These are phyloP conservation scores for Musca domestica DNA, from an alignment of 1,140 invertebrate genomes.

Conservation along the genomic window DNA sequence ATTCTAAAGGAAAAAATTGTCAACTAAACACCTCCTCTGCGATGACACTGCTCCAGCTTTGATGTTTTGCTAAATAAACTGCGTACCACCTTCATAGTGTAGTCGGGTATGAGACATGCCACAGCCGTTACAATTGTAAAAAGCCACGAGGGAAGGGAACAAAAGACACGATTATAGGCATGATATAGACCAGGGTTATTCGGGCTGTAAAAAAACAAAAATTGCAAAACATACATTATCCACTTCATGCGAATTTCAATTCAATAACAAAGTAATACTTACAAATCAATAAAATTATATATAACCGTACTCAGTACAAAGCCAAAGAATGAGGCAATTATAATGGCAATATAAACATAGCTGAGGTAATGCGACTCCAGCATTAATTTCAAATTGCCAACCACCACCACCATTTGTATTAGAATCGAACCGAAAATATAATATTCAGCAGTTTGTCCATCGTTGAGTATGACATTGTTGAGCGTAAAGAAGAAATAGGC, in stretches of 20 bases:
- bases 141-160: slow-evolving; percentile 62
- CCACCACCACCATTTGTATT: slow-evolving; percentile 56
- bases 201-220: slow-evolving; percentile 49
- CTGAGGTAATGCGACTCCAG: slow-evolving; percentile 66
- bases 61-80: not conserved
- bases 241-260: no score
- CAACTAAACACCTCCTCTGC: no score
- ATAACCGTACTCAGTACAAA: slow-evolving; percentile 59
- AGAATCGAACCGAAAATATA: slow-evolving; percentile 57
- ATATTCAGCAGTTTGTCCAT: slow-evolving; percentile 51
- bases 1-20: no score
- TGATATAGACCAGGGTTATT: slow-evolving; percentile 61
- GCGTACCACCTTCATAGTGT: not conserved
- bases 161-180: slow-evolving; percentile 61
- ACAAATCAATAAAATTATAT: slow-evolving; percentile 61
- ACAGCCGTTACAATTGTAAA: slow-evolving; percentile 59
- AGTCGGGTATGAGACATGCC: slow-evolving; percentile 55
- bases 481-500: slow-evolving; percentile 45
- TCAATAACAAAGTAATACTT: slow-evolving; percentile 39
- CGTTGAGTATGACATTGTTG: slow-evolving; percentile 49
- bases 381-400: slow-evolving; percentile 61
- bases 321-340: slow-evolving; percentile 59
- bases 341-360: slow-evolving; percentile 58
- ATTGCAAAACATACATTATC: not conserved
- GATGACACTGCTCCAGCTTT: no score